Base-by-base conservation (phyloP, 2,113 vertebrate species). In the Hippocampus comes region DNA sequence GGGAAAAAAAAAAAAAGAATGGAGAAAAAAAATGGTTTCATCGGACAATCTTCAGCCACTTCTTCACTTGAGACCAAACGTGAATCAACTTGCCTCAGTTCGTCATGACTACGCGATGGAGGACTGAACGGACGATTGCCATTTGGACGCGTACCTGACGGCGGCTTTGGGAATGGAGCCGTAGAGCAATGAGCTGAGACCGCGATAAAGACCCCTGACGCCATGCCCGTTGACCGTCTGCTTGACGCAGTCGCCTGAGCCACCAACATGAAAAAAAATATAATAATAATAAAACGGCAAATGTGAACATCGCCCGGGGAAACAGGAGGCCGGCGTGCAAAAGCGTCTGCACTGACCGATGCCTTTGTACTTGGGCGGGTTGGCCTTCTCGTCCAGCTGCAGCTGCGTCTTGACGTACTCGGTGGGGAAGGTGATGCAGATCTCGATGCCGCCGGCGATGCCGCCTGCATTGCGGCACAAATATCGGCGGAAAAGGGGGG, bases 401-500 rank as follows among this genome's bases (percentile, higher is more conserved):
- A 98, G 92, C 87, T 99, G 97, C 0, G 97, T 99, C 89, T 99
- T 99, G 61, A 99, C 96, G 14, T 98, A 99, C 78, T 99, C 97
- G 0, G 97, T 99, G 3, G 97, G 97, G 89, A 98, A 99, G 10
- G 97, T 99, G 89, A 99, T 98, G 90, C 97, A 99, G 90, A 99
- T 98, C 84, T 99, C 97, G 0, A 99, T 98, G 61, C 97, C 95
- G 73, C 95, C 95, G 0, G 95, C 95, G 20, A 96, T 81, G 57
- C 95, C 95, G 67, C 95, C 95, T 97, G 80, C 59, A 75, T 0
- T 55, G 21, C 76, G 34, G 72, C 42, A 63, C 48, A 59, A 17
- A 1, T 4, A 51, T 20, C 15, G 4, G 18, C 1, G 5, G 18
- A 17, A 14, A 14, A 14, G 10, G 10, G 43, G 10, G 43, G 43